Percentiles rank a stretch among this genome's conserved stretches.
Conservation (phyloP, 1,140 invertebrate genomes). For the Gryon sp. region DNA sequence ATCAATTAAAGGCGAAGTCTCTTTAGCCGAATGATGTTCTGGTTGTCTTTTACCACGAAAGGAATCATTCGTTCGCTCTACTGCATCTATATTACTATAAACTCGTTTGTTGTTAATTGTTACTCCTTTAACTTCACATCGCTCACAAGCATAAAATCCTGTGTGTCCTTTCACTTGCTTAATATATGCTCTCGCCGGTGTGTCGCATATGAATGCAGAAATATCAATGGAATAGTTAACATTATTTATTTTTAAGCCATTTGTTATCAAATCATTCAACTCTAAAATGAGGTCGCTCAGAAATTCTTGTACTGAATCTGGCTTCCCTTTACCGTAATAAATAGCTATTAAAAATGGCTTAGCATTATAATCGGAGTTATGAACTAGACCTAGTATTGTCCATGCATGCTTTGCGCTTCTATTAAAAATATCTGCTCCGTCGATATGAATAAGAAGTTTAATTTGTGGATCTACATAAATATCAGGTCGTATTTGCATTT, state of each 20-base stretch:
- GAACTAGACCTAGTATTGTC: neutral
- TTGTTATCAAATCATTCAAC: conserved; percentile 7
- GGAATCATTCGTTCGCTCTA: neutral
- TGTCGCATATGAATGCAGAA: neutral
- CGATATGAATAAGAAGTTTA: neutral
- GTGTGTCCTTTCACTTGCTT: neutral
- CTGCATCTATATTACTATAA: neutral
- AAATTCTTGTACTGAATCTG: neutral
- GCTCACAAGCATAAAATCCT: conserved; percentile 8
- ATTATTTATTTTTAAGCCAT: neutral
- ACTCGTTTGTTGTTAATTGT: neutral
- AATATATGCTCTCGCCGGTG: neutral
- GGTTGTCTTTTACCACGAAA: neutral
- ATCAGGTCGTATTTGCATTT: neutral
- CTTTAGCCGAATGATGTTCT: neutral
- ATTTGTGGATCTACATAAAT: neutral
- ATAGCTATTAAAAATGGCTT: neutral
- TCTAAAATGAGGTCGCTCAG: neutral
- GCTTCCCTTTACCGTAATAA: neutral
- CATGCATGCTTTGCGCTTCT: neutral
- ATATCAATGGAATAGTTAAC: neutral
- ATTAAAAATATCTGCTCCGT: neutral
- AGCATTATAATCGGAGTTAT: neutral
- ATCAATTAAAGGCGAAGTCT: neutral
- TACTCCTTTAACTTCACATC: neutral